These are phyloP conservation scores for Arothron firmamentum DNA, from an alignment of 2,113 vertebrate species.

Conservation along the genomic window DNA sequence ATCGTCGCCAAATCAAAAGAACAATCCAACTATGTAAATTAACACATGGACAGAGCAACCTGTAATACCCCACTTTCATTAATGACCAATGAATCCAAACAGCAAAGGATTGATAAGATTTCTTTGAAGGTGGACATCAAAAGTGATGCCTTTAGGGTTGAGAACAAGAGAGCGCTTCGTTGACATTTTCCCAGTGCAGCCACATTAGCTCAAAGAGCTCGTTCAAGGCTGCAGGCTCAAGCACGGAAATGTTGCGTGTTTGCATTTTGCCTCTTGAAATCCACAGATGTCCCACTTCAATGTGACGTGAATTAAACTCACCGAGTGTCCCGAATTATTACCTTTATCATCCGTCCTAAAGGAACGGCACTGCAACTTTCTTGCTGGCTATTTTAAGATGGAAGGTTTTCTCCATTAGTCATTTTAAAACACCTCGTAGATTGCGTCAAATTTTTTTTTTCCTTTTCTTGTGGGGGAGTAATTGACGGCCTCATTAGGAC, in stretches of 20 bases:
- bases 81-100: constrained; percentile 58
- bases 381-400: constrained; percentile 59
- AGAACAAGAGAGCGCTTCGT: constrained; percentile 53
- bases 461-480: constrained; percentile 29
- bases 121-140: constrained; percentile 67
- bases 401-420: constrained; percentile 53
- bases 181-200: constrained; percentile 50
- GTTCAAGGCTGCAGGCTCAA: constrained; percentile 48
- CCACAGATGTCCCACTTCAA: constrained; percentile 55
- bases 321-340: constrained; percentile 57
- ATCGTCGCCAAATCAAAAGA: constrained; percentile 39
- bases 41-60: constrained; percentile 27
- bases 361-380: constrained; percentile 27
- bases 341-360: constrained; percentile 56
- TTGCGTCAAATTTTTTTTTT: constrained; percentile 53
- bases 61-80: constrained; percentile 46
- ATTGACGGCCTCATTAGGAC: constrained; percentile 57
- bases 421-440: constrained; percentile 57
- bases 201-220: constrained; percentile 51
- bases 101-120: constrained; percentile 47
- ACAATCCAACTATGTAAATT: constrained; percentile 42
- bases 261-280: constrained; percentile 38
- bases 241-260: constrained; percentile 50
- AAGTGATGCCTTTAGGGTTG: constrained; percentile 55
- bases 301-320: constrained; percentile 49